These are phyloP conservation scores for Drosophila funebris DNA, from an alignment of 1,140 invertebrate genomes.

Conservation along the genomic window DNA sequence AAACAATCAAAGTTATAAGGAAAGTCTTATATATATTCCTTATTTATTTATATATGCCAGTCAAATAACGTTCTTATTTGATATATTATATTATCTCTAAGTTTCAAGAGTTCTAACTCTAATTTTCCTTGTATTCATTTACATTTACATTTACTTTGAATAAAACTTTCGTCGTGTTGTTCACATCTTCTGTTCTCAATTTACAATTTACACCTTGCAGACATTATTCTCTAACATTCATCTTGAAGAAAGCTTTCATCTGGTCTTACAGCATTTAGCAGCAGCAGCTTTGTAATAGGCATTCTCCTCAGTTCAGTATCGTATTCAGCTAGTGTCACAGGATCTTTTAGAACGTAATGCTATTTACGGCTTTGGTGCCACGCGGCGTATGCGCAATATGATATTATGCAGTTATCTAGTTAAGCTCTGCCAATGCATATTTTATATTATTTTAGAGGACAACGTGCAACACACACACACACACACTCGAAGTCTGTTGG, in stretches of 20 bases:
- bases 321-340: not conserved
- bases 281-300: not conserved
- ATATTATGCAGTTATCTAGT: slow-evolving; percentile 50
- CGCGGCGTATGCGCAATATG: slow-evolving; percentile 38
- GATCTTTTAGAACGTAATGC: slow-evolving; percentile 1
- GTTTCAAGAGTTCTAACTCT: too few species aligned
- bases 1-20: too few species aligned
- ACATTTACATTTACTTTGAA: too few species aligned
- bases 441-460: slow-evolving; percentile 40
- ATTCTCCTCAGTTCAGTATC: not conserved
- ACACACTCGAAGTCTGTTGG: slow-evolving; percentile 4
- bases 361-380: slow-evolving; percentile 21
- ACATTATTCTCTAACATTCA: too few species aligned
- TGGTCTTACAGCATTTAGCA: not conserved
- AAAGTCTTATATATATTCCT: too few species aligned
- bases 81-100: too few species aligned
- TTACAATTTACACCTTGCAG: too few species aligned
- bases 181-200: too few species aligned
- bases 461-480: slow-evolving; percentile 1
- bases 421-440: slow-evolving; percentile 53
- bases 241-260: not conserved
- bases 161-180: too few species aligned
- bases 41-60: too few species aligned
- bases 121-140: too few species aligned
- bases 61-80: too few species aligned